Conservation (phyloP, 2,888 invertebrate genomes). For the Drosophila austrosaltans region DNA sequence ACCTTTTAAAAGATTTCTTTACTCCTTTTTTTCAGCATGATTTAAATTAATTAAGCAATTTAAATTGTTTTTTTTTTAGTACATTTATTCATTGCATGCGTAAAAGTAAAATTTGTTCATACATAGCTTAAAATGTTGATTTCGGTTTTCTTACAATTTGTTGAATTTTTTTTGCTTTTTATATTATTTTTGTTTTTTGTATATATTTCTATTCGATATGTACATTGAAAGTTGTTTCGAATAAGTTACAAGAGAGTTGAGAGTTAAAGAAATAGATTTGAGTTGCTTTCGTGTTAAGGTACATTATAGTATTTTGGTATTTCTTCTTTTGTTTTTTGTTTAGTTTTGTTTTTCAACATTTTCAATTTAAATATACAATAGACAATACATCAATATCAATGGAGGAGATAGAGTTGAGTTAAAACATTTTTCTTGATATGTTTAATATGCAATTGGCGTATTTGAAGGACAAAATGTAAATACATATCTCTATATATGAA, state of each 20-base stretch:
- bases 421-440: slow-evolving; percentile 63
- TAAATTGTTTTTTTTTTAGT: slow-evolving; percentile 45
- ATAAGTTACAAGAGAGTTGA: slow-evolving; percentile 73
- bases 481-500: slow-evolving; percentile 30
- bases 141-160: slow-evolving; percentile 66
- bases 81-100: slow-evolving; percentile 79
- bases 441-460: slow-evolving; percentile 63
- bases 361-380: slow-evolving; percentile 72
- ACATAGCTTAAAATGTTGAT: slow-evolving; percentile 76
- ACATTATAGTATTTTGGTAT: slow-evolving; percentile 61
- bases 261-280: slow-evolving; percentile 71
- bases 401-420: slow-evolving; percentile 69
- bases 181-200: slow-evolving; percentile 27
- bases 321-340: slow-evolving; percentile 33
- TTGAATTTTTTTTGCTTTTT: slow-evolving; percentile 45
- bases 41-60: too few relatives aligned
- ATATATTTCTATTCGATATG: slow-evolving; percentile 49
- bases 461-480: slow-evolving; percentile 58
- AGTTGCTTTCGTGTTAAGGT: slow-evolving; percentile 62
- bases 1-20: background rate
- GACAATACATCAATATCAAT: slow-evolving; percentile 78
- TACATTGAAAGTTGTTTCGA: slow-evolving; percentile 75
- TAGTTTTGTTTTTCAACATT: slow-evolving; percentile 23
- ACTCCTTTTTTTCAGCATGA: background rate
- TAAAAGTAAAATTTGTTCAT: slow-evolving; percentile 62